Evolutionary conservation across 2,113 vertebrate species (phyloP).

Genomic region (Oplegnathus fasciatus): DNA sequence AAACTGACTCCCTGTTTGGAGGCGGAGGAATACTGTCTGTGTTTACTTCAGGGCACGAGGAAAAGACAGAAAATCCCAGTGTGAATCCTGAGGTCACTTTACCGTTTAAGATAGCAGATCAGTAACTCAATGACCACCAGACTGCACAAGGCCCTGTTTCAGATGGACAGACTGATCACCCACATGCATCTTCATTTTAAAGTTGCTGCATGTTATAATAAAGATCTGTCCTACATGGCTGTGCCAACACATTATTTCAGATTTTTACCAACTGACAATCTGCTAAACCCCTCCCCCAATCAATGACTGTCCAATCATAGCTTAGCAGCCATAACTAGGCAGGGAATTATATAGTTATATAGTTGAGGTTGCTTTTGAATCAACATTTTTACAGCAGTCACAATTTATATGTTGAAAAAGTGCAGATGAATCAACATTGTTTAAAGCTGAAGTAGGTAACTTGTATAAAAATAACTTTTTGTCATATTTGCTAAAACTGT

Average conservation of each 20-base stretch:
- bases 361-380: too few species aligned
- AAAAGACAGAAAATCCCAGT: conserved; percentile 1
- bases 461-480: too few species aligned
- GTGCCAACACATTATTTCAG: too few species aligned
- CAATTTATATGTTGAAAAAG: too few species aligned
- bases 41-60: not conserved
- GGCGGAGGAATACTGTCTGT: not conserved
- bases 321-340: not conserved
- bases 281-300: too few species aligned
- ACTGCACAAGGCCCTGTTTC: not conserved
- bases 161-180: not conserved
- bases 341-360: too few species aligned
- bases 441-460: too few species aligned
- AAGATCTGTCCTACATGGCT: not conserved
- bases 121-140: not conserved
- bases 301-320: too few species aligned
- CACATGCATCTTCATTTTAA: not conserved
- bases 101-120: conserved; percentile 9
- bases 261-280: too few species aligned
- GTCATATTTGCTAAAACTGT: too few species aligned
- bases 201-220: not conserved
- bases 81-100: not conserved
- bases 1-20: not conserved
- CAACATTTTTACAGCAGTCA: too few species aligned
- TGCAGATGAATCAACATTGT: too few species aligned